Evolutionary conservation across 2,888 invertebrate species (phyloP).

Genomic region (Diarsia rubi): DNA sequence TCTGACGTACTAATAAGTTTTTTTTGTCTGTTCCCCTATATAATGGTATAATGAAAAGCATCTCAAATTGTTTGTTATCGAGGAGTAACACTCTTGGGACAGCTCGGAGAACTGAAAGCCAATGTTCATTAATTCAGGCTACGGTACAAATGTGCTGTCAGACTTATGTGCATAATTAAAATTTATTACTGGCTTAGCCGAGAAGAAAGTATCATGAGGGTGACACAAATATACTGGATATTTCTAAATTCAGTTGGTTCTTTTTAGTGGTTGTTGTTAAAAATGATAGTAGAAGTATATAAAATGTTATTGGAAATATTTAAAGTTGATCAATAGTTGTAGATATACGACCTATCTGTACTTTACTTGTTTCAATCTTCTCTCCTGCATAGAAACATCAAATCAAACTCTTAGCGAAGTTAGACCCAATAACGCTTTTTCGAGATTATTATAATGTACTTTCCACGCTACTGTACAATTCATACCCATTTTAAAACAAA

Average conservation of each 20-base stretch:
- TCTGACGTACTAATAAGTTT: too few relatives aligned
- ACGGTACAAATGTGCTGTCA: conserved; percentile 54
- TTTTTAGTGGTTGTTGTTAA: neutral
- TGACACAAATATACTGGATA: conserved; percentile 28
- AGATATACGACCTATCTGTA: neutral
- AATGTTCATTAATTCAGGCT: conserved; percentile 53
- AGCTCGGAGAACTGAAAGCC: conserved; percentile 44
- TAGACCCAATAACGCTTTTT: conserved; percentile 2
- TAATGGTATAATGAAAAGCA: conserved; percentile 3
- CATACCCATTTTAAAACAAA: neutral
- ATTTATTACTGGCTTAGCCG: conserved; percentile 54
- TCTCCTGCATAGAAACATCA: neutral
- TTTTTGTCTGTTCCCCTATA: too few relatives aligned
- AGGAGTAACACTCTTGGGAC: conserved; percentile 44
- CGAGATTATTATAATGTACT: neutral
- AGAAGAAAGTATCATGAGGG: conserved; percentile 43
- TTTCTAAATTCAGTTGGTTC: neutral
- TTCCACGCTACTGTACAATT: neutral
- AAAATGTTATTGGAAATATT: neutral
- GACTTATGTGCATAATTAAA: conserved; percentile 52
- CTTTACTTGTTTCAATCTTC: neutral
- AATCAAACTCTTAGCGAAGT: conserved; percentile 2
- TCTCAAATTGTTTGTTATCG: conserved; percentile 49
- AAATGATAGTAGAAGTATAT: neutral
- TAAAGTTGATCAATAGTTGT: neutral